Base-by-base conservation (phyloP, 2,113 vertebrate species). In the Hippocampus abdominalis region DNA sequence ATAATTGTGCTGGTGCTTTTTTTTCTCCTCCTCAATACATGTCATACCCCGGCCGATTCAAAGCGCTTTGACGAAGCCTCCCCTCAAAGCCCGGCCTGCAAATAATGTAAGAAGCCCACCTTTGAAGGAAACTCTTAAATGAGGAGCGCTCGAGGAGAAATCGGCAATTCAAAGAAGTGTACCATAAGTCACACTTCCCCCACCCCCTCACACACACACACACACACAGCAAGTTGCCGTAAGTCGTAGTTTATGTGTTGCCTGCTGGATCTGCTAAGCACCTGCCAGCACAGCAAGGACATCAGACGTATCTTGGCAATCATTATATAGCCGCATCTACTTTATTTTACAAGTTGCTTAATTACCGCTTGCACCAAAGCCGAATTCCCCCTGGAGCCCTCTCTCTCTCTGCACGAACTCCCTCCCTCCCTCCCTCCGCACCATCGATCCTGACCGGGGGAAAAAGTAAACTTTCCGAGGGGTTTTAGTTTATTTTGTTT, bases 391-490 rank as follows among this genome's bases (percentile, higher is more conserved):
- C 49, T 3, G 59, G 80, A 80, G 70, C 23, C 27, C 49, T 48
- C 71, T 44, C 49, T 48, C 71, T 44, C 51, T 23, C 65, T 61
- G n/a, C 62, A 42, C 62, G 2, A 23, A 42, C 12, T 20, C 32
- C 54, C 2, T 51, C 48, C 68, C 66, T 60, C 73, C 70, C 60
- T 39, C 56, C 49, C 64, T 60, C 42, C 63, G 64, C 78, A 75
- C 66, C 73, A 88, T 87, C 63, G 79, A 88, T 83, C 78, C 80
- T 44, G 62, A 74, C 82, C 74, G 0, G 2, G 77, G 56, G 66
- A 40, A 80, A 81, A 87, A 88, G 81, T 85, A 86, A 89, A 88
- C 87, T 86, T 89, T 84, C 46, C 20, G 0, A 62, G 61, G 23
- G 39, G 60, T 72, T 46, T 48, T 61, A 18, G 39, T 46, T 56